Percentiles rank a stretch among this genome's conserved stretches.
These are phyloP conservation scores for Homarus americanus DNA, from an alignment of 1,140 invertebrate species.

Conservation along the genomic window DNA sequence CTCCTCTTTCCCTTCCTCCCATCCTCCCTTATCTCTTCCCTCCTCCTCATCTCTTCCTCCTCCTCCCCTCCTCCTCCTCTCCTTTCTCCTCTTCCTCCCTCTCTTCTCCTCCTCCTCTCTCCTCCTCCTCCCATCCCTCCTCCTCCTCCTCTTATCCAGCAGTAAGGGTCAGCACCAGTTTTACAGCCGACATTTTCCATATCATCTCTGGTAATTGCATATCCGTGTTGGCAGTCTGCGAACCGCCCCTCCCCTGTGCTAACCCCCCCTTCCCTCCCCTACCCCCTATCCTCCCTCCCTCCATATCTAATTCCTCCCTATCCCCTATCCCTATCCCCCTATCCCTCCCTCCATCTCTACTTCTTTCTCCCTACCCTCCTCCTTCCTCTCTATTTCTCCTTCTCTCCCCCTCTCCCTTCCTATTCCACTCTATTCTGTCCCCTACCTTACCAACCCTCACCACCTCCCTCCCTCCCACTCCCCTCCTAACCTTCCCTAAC, in stretches of 20 bases:
- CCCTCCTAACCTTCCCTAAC: too few species aligned
- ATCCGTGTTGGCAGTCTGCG: constrained; percentile 31
- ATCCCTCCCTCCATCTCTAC: neutral
- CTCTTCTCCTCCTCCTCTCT: neutral
- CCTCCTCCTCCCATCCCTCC: neutral
- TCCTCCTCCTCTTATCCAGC: constrained; percentile 17
- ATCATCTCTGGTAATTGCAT: constrained; percentile 47
- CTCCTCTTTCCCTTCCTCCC: neutral
- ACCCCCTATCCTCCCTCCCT: neutral
- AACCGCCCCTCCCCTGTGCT: neutral
- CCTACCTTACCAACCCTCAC: neutral
- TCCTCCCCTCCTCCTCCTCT: neutral
- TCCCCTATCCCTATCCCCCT: neutral
- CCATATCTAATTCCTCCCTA: too few species aligned
- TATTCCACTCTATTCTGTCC: neutral
- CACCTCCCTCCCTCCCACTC: constrained; percentile 4
- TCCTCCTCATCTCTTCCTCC: neutral
- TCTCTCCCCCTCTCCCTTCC: neutral
- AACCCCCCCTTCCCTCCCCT: too few species aligned
- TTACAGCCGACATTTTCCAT: constrained; percentile 30
- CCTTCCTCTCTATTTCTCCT: neutral
- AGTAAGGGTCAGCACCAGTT: constrained; percentile 9
- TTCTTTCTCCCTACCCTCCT: neutral
- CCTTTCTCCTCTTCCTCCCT: neutral
- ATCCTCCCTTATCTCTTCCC: neutral